Percentiles rank a stretch among this genome's conserved stretches.
These are phyloP conservation scores for Rynchops niger DNA, from an alignment of 2,113 vertebrate species.

Conservation along the genomic window DNA sequence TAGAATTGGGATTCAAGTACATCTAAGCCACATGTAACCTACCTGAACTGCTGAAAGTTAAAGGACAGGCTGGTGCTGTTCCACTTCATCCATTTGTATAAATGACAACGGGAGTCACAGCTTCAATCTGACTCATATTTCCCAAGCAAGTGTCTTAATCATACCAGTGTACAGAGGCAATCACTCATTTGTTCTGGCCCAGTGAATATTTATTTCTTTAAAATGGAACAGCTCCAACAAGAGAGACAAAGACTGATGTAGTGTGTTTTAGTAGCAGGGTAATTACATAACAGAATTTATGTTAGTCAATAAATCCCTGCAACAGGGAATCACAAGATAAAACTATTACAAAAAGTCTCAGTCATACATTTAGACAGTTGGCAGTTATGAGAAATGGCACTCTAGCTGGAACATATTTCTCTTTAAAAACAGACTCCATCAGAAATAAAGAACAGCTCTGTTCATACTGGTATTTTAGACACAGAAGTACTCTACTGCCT, in stretches of 20 bases:
- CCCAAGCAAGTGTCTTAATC: slow-evolving; percentile 11
- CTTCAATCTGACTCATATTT: slow-evolving; percentile 15
- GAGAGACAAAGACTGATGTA: slow-evolving; percentile 34
- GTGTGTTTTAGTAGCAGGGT: slow-evolving; percentile 15
- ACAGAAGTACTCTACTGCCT: neutral
- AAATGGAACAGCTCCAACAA: slow-evolving; percentile 38
- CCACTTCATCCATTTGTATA: neutral
- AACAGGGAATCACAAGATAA: slow-evolving; percentile 53
- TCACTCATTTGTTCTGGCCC: slow-evolving; percentile 45
- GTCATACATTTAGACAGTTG: slow-evolving; percentile 24
- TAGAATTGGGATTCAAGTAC: neutral
- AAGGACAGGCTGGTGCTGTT: neutral
- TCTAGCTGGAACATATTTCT: neutral
- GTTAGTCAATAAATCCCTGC: slow-evolving; percentile 49
- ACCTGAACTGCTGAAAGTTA: neutral
- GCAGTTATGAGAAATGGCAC: neutral
- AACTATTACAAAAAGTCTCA: slow-evolving; percentile 44
- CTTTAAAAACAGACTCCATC: neutral
- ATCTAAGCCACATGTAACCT: neutral
- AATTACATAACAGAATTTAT: slow-evolving; percentile 65
- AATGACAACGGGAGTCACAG: neutral
- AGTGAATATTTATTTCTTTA: slow-evolving; percentile 61
- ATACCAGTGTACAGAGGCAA: slow-evolving; percentile 8
- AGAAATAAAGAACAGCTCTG: neutral
- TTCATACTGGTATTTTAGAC: neutral